These are phyloP conservation scores for Chelidonichthys spinosus DNA, from an alignment of 2,797 vertebrate species.

Conservation along the genomic window DNA sequence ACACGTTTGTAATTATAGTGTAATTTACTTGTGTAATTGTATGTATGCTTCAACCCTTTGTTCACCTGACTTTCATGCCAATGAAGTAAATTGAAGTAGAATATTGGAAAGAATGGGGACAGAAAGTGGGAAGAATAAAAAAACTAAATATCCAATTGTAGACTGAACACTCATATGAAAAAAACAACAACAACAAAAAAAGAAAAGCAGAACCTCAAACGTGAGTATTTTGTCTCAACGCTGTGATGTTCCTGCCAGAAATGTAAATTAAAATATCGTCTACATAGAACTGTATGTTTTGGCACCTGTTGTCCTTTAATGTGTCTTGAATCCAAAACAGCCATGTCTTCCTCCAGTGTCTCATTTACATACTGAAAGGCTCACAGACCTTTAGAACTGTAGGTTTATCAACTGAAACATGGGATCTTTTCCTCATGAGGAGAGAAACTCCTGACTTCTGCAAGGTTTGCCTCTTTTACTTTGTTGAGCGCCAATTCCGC, in stretches of 20 bases:
- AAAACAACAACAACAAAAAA: slow-evolving; percentile 3
- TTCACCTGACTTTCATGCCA: too few species aligned
- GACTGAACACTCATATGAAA: neutral
- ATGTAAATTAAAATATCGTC: neutral
- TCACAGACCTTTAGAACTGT: neutral
- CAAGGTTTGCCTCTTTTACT: slow-evolving; percentile 3
- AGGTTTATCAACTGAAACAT: neutral
- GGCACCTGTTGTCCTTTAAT: neutral
- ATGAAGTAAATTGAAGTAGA: too few species aligned
- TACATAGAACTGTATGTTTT: neutral
- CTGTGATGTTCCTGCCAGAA: slow-evolving; percentile 24
- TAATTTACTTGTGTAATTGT: too few species aligned
- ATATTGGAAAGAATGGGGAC: neutral
- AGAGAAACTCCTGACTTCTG: neutral
- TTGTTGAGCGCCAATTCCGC: neutral
- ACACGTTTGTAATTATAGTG: too few species aligned
- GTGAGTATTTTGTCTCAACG: neutral
- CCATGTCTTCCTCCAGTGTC: neutral
- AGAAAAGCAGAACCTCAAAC: slow-evolving; percentile 18
- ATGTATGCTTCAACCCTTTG: too few species aligned
- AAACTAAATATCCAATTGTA: slow-evolving; percentile 29
- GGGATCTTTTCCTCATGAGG: neutral
- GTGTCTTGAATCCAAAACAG: neutral
- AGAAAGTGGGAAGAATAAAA: neutral
- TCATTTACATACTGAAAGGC: neutral